phyloP scores from a whole-genome alignment of 2,113 vertebrate species.

The Desmodus rotundus region DNA sequence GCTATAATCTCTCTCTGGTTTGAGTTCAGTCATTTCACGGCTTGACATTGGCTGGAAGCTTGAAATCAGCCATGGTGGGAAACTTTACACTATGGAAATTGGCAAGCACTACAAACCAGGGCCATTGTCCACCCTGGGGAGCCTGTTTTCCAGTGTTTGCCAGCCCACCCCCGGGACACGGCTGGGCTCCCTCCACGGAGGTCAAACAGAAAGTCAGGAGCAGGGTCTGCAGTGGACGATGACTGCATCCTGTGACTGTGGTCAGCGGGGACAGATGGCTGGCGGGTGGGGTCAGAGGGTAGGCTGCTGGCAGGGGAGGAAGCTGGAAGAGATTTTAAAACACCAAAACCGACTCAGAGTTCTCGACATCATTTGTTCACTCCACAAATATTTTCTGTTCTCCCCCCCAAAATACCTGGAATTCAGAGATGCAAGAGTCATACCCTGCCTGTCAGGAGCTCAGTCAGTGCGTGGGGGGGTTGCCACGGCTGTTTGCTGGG shows the following conservation, averaged over 20 bases:
- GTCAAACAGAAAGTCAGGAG: not conserved
- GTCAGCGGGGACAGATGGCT: not conserved
- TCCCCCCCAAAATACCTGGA: no score
- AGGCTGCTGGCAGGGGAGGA: not conserved
- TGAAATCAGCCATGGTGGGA: not conserved
- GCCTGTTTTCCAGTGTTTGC: not conserved
- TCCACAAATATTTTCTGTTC: not conserved
- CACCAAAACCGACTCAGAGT: not conserved
- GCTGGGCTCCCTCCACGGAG: not conserved
- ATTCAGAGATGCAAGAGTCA: not conserved
- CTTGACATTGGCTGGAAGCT: not conserved
- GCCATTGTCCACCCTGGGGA: not conserved
- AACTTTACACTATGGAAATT: not conserved
- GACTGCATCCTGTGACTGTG: not conserved
- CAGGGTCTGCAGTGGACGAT: not conserved
- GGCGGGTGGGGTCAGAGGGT: not conserved
- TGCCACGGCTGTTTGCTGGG: not conserved
- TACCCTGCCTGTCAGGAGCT: not conserved
- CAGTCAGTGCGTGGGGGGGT: no score
- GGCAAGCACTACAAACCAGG: not conserved
- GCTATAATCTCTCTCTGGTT: not conserved
- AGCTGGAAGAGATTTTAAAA: not conserved
- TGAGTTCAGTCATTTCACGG: not conserved
- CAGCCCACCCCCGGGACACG: not conserved
- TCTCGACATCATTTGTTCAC: not conserved